phyloP scores from a whole-genome alignment of 2,113 vertebrate species.

The Pseudonaja textilis region DNA sequence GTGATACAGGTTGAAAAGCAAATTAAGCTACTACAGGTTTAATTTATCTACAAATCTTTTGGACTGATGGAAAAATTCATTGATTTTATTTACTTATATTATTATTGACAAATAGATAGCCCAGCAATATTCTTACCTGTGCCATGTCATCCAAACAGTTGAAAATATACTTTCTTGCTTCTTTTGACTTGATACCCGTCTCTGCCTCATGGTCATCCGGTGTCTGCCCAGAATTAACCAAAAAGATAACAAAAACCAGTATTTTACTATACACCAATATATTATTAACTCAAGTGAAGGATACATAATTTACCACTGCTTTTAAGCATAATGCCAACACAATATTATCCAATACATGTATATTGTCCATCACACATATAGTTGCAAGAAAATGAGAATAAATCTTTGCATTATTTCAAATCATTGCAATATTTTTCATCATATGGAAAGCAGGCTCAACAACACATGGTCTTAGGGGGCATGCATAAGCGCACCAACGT shows the following conservation, averaged over 20 bases:
- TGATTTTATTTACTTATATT: neutral
- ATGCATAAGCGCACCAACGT: no score
- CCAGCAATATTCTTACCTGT: constrained; percentile 78
- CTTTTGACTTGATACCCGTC: constrained; percentile 95
- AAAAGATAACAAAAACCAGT: constrained; percentile 43
- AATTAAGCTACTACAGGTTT: neutral
- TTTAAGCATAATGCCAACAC: neutral
- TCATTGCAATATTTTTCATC: neutral
- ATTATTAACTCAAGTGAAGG: neutral
- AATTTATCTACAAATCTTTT: neutral
- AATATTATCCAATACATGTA: neutral
- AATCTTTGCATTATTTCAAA: neutral
- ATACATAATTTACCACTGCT: neutral
- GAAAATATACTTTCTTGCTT: constrained; percentile 97
- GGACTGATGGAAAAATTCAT: constrained; percentile 57
- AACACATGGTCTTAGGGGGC: neutral
- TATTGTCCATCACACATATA: neutral
- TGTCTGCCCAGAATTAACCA: constrained; percentile 75
- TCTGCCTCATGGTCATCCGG: constrained; percentile 94
- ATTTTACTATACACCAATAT: neutral
- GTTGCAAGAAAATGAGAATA: neutral
- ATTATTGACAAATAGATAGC: neutral
- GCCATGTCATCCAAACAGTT: constrained; percentile 98
- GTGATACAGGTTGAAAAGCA: neutral
- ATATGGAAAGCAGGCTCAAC: neutral